phyloP scores from a whole-genome alignment of 2,797 vertebrate species.

The Champsocephalus gunnari region DNA sequence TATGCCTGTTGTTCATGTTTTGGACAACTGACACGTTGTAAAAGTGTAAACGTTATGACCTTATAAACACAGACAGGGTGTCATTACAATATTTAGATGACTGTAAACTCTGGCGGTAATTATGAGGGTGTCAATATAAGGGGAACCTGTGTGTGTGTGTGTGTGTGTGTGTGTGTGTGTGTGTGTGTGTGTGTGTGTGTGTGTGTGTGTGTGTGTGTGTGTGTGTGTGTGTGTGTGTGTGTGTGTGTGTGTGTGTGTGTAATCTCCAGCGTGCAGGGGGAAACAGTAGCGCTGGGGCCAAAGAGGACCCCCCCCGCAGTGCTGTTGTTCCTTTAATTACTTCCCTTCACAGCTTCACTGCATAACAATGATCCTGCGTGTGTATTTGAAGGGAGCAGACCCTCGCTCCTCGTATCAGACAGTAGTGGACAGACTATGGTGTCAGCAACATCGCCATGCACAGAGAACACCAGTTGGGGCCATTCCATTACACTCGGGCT shows the following conservation, averaged over 20 bases:
- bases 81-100: conserved; percentile 67
- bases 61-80: conserved; percentile 55
- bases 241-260: conserved; percentile 31
- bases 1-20: conserved; percentile 46
- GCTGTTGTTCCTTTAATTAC: conserved; percentile 85
- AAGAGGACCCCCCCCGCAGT: conserved; percentile 55
- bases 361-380: conserved; percentile 80
- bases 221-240: conserved; percentile 30
- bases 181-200: conserved; percentile 40
- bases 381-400: conserved; percentile 70
- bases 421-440: conserved; percentile 57
- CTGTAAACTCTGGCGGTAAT: conserved; percentile 63
- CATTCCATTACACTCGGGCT: conserved; percentile 46
- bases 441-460: conserved; percentile 69
- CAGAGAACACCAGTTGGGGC: conserved; percentile 53
- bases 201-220: conserved; percentile 33
- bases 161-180: conserved; percentile 44
- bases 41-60: conserved; percentile 63
- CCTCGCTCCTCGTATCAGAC: conserved; percentile 46
- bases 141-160: conserved; percentile 38
- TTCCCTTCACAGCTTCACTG: conserved; percentile 81
- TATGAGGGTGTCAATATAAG: conserved; percentile 46
- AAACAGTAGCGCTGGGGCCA: conserved; percentile 30
- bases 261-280: conserved; percentile 57
- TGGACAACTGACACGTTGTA: conserved; percentile 57